phyloP scores from a whole-genome alignment of 2,888 invertebrate species.

The Eulithis testata region DNA sequence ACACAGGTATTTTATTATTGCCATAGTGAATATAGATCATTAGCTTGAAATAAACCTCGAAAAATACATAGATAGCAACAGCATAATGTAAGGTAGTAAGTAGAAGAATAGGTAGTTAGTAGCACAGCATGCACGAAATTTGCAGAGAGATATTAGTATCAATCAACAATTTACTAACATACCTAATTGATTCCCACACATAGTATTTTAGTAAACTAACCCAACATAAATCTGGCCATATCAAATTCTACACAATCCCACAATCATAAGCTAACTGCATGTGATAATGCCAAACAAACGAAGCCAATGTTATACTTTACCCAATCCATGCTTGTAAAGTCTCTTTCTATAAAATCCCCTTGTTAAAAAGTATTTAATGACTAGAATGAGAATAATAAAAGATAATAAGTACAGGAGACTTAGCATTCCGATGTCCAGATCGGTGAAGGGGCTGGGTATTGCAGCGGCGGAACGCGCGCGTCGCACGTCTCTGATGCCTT shows the following conservation, averaged over 20 bases:
- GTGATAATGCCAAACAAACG: constrained; percentile 12
- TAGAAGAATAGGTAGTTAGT: constrained; percentile 8
- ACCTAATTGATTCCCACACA: constrained; percentile 31
- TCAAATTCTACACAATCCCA: constrained; percentile 16
- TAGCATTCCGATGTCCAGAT: constrained; percentile 90
- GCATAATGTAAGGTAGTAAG: constrained; percentile 2
- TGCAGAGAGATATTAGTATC: constrained; percentile 15
- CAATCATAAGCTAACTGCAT: constrained; percentile 1
- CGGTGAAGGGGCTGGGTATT: constrained; percentile 83
- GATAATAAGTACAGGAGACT: constrained; percentile 90
- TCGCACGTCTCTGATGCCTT: constrained; percentile 57
- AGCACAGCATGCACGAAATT: constrained; percentile 18
- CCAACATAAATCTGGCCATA: constrained; percentile 17
- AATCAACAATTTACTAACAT: constrained; percentile 3
- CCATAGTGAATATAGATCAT: too few relatives aligned
- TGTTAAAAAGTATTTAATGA: constrained; percentile 90
- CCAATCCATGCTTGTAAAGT: constrained; percentile 88
- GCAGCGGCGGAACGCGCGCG: constrained; percentile 52
- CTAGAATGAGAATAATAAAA: constrained; percentile 89
- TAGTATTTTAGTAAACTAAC: constrained; percentile 15
- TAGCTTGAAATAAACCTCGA: too few relatives aligned
- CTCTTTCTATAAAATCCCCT: constrained; percentile 89
- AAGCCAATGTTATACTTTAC: constrained; percentile 86
- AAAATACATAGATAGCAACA: too few relatives aligned
- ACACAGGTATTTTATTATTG: too few relatives aligned